Evolutionary conservation across 2,113 vertebrate genomes (phyloP).

Genomic region (Oreochromis niloticus): DNA sequence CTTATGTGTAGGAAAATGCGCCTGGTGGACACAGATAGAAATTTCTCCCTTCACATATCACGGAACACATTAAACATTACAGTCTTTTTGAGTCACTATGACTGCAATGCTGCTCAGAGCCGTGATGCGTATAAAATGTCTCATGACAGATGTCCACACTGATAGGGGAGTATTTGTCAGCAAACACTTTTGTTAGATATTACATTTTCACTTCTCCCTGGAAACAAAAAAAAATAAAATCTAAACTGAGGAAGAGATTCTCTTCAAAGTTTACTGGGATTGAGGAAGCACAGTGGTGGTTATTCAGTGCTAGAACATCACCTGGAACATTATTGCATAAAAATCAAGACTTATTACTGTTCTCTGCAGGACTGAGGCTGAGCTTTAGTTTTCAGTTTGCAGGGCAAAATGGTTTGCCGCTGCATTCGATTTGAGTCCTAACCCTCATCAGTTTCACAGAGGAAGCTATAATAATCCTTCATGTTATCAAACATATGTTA

Average conservation of each 20-base stretch:
- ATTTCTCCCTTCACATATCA: background rate
- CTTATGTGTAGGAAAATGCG: background rate
- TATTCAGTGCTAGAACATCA: constrained; percentile 8
- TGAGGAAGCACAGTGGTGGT: constrained; percentile 13
- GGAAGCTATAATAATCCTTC: background rate
- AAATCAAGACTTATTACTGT: constrained; percentile 22
- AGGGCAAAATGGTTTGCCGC: background rate
- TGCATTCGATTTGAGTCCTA: background rate
- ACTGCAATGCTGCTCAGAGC: background rate
- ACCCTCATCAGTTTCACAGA: background rate
- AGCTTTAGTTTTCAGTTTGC: background rate
- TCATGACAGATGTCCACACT: constrained; percentile 41
- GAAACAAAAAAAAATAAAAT: constrained; percentile 1
- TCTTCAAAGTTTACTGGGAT: constrained; percentile 41
- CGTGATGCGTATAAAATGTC: constrained; percentile 19
- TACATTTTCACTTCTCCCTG: constrained; percentile 21
- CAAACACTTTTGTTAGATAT: constrained; percentile 41
- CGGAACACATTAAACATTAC: constrained; percentile 4
- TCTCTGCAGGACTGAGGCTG: background rate
- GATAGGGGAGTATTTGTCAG: constrained; percentile 49
- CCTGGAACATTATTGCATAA: constrained; percentile 17
- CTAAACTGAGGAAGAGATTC: background rate
- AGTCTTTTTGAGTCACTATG: constrained; percentile 24
- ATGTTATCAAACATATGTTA: background rate
- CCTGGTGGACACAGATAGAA: background rate